These are phyloP conservation scores for Daphoenositta chrysoptera DNA, from an alignment of 2,113 vertebrate genomes.

Conservation along the genomic window DNA sequence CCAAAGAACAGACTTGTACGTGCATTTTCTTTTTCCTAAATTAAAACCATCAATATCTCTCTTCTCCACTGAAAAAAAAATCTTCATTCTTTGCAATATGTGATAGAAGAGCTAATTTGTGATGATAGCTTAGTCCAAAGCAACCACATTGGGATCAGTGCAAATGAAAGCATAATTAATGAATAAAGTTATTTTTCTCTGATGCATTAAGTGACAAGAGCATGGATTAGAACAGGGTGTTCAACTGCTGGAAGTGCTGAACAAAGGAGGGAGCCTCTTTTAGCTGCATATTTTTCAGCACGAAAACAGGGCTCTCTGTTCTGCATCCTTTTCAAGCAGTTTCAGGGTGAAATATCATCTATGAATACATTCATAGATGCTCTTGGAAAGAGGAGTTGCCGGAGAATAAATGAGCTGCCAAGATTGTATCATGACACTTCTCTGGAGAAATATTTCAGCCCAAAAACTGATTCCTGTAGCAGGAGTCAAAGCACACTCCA, in stretches of 20 bases:
- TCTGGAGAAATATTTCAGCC: slow-evolving; percentile 32
- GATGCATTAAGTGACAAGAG: neutral
- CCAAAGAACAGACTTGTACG: rapidly evolving
- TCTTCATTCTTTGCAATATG: neutral
- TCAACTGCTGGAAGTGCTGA: neutral
- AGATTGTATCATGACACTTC: slow-evolving; percentile 8
- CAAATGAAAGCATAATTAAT: neutral
- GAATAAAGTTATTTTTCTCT: neutral
- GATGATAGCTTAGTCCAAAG: neutral
- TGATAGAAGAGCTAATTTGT: neutral
- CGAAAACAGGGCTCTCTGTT: neutral
- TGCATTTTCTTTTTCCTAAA: neutral
- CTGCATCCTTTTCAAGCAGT: neutral
- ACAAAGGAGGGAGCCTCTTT: neutral
- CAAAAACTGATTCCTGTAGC: neutral
- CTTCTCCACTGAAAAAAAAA: neutral
- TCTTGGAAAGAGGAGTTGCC: neutral
- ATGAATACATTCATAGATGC: slow-evolving; percentile 3
- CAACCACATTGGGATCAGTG: neutral
- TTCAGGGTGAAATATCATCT: neutral
- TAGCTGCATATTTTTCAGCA: neutral
- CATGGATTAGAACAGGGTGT: neutral
- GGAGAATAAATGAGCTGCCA: slow-evolving; percentile 39
- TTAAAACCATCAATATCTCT: neutral
- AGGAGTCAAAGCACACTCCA: neutral